These are phyloP conservation scores for Phoebastria nigripes DNA, from an alignment of 2,797 vertebrate genomes.

Conservation along the genomic window DNA sequence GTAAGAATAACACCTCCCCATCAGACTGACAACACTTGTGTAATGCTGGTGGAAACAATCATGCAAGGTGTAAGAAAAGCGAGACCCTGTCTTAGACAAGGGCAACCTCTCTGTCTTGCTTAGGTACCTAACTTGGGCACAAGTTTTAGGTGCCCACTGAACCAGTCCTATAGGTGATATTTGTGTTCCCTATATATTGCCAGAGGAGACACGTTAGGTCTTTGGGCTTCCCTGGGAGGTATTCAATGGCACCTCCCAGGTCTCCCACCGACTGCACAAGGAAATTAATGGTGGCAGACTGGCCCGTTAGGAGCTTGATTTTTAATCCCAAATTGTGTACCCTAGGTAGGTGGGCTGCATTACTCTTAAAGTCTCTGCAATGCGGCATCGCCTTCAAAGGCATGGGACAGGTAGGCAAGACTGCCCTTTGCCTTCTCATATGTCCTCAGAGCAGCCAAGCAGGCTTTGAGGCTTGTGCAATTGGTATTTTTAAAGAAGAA, in stretches of 20 bases:
- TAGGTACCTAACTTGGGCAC: not conserved
- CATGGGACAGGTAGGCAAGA: not conserved
- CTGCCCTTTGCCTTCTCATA: not conserved
- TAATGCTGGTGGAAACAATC: not conserved
- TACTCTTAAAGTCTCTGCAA: not conserved
- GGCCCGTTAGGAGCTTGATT: not conserved
- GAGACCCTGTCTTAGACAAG: not conserved
- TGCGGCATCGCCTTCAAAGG: not conserved
- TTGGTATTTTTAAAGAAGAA: not conserved
- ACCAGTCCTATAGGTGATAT: fast-evolving
- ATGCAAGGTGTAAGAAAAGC: not conserved
- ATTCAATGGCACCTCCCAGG: not conserved
- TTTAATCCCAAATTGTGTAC: not conserved
- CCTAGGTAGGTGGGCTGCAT: not conserved
- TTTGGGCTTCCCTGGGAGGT: not conserved
- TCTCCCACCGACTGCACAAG: not conserved
- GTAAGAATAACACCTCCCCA: not conserved
- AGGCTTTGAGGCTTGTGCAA: not conserved
- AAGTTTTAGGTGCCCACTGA: not conserved
- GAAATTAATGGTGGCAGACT: not conserved
- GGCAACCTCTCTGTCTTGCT: not conserved
- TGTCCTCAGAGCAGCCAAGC: not conserved
- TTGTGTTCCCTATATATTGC: not conserved
- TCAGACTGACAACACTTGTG: not conserved
- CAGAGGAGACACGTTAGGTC: fast-evolving